Base-by-base conservation (phyloP, 2,888 invertebrate species). In the Leptodirus hochenwartii region DNA sequence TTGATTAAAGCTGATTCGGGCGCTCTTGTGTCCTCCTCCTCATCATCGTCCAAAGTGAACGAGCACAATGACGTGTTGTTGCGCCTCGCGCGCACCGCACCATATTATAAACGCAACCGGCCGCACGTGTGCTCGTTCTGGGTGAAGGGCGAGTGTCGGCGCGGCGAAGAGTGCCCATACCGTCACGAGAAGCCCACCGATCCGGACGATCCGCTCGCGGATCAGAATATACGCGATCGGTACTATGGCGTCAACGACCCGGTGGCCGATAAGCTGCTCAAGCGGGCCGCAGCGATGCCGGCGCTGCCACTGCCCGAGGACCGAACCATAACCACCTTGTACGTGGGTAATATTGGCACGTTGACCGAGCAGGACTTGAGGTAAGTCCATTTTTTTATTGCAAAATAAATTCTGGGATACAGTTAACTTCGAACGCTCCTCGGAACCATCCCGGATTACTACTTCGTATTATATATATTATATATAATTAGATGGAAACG, bases 111-210 rank as follows among this genome's bases (percentile, higher is more conserved):
- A 50, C 62, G 93, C 31, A 93, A 93, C 49, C 64, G 88, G 41
- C 90, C 93, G 0, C 93, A 93, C 56, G 88, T 93, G 29, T 93
- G 93, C 53, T 90, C 90, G 1, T 95, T 93, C 56, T 93, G 90
- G 85, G 91, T 93, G n/a, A 95, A 93, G 61, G 93, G 91, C 2
- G 91, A 93, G 53, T 93, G 93, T 51, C 73, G 87, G 47, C 62
- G 93, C 52, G 93, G 93, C 11, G 93, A 95, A 53, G 93, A 95
- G 50, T 93, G 93, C 54, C 93, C 93, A 0, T 93, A 91, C 51
- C 41, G 93, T 22, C 93, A 93, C 46, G 93, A 95, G 50, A 88
- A 88, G 50, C 93, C 93, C 1, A 88, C 90, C 2, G 93, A 95
- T 58, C 91, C 93, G 11, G 93, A 93, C 58, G 93, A 93, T 61